Evolutionary conservation across 2,888 invertebrate genomes (phyloP).

Genomic region (Balanococcus diminutus): DNA sequence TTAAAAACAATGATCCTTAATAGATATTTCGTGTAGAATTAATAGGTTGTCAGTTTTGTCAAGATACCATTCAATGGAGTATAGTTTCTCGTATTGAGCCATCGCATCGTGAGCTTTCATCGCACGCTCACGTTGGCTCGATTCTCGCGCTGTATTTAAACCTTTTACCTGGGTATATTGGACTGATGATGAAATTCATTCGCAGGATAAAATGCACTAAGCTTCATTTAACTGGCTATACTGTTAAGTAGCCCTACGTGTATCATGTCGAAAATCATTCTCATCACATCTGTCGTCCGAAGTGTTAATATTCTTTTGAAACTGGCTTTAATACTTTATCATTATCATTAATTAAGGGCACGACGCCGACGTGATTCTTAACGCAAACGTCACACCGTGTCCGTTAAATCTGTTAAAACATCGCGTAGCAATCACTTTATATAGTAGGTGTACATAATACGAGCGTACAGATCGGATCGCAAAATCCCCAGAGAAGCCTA

Average conservation of each 20-base stretch:
- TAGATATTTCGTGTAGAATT: conserved; percentile 48
- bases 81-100: conserved; percentile 4
- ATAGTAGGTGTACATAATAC: not conserved
- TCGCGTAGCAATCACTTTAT: not conserved
- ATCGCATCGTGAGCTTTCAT: not conserved
- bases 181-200: not conserved
- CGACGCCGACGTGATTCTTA: conserved; percentile 22
- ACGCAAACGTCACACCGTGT: not conserved
- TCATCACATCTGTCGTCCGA: not conserved
- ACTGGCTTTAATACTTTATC: conserved; percentile 34
- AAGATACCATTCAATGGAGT: conserved; percentile 17
- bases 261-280: conserved; percentile 27
- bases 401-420: conserved; percentile 34
- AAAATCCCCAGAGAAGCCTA: not conserved
- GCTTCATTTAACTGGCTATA: not conserved
- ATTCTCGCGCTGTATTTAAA: not conserved
- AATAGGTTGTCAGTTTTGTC: conserved; percentile 46
- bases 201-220: not conserved
- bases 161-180: conserved; percentile 13
- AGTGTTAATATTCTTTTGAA: conserved; percentile 21
- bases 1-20: conserved; percentile 32
- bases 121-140: not conserved
- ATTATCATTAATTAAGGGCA: conserved; percentile 22
- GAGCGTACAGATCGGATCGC: not conserved
- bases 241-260: not conserved